Conservation (phyloP, 2,113 vertebrate species). For the Dipodomys stephensi region DNA sequence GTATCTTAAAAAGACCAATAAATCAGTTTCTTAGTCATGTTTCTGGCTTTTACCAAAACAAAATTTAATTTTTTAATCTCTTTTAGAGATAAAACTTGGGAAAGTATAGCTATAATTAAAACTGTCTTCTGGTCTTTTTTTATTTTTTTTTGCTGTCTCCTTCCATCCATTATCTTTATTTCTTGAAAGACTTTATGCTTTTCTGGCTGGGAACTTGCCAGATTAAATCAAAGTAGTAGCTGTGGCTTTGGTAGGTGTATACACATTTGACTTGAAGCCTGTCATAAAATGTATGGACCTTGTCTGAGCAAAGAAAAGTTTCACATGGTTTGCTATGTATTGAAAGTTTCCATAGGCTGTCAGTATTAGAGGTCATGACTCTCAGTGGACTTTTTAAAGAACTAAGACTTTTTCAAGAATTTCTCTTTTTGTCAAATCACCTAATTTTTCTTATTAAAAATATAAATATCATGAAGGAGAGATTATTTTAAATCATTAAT, state of each 20-base stretch:
- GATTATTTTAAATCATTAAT: conserved; percentile 1
- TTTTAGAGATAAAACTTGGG: neutral
- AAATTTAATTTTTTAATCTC: neutral
- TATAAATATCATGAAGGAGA: neutral
- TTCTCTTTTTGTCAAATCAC: neutral
- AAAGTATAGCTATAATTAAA: neutral
- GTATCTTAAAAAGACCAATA: neutral
- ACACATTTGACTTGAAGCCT: neutral
- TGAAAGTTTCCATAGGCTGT: neutral
- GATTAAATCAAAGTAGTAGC: neutral
- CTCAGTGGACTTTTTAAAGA: neutral
- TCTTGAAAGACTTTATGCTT: neutral
- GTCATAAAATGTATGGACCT: neutral
- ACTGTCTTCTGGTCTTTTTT: no score
- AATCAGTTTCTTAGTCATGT: neutral
- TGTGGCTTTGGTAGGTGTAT: neutral
- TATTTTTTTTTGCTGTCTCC: neutral
- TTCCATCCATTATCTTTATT: neutral
- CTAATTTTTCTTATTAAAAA: neutral
- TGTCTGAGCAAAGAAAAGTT: neutral
- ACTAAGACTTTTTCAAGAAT: neutral
- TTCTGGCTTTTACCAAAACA: neutral
- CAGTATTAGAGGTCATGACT: neutral
- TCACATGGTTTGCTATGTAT: neutral
- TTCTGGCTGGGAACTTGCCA: neutral